These are phyloP conservation scores for Dorcus parallelipipedus DNA, from an alignment of 2,888 invertebrate species.

Conservation along the genomic window DNA sequence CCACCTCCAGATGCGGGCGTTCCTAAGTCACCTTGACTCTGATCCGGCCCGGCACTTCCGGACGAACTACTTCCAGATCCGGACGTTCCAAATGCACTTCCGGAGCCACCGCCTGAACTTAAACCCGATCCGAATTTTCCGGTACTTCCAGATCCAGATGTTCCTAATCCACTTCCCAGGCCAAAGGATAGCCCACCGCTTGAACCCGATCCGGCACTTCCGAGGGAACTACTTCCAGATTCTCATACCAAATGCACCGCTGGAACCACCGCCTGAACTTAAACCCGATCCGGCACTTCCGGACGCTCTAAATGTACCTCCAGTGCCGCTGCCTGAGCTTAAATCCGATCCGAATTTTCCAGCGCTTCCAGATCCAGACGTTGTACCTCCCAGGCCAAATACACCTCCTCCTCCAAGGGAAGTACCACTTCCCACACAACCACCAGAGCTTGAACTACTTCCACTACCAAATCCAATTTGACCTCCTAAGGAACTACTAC, in stretches of 20 bases:
- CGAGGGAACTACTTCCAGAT: neutral
- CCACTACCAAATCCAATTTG: neutral
- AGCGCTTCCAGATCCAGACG: neutral
- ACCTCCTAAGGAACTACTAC: no score
- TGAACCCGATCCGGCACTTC: slow-evolving; percentile 1
- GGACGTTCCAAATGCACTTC: neutral
- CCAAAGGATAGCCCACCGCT: neutral
- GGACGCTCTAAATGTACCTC: neutral
- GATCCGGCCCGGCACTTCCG: no score
- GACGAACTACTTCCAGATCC: neutral
- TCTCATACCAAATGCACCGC: neutral
- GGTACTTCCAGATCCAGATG: neutral
- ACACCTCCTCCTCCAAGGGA: neutral
- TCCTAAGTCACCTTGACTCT: neutral
- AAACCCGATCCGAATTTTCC: neutral
- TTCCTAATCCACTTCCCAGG: neutral
- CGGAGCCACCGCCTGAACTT: neutral
- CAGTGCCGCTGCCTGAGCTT: neutral
- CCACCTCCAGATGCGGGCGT: neutral
- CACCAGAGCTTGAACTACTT: neutral
- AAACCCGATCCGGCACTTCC: neutral
- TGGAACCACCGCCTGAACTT: neutral
- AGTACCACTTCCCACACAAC: neutral
- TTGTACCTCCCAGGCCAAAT: neutral
- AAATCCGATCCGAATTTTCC: neutral